phyloP scores from a whole-genome alignment of 2,888 invertebrate genomes.

The Drosophila infuscata region DNA sequence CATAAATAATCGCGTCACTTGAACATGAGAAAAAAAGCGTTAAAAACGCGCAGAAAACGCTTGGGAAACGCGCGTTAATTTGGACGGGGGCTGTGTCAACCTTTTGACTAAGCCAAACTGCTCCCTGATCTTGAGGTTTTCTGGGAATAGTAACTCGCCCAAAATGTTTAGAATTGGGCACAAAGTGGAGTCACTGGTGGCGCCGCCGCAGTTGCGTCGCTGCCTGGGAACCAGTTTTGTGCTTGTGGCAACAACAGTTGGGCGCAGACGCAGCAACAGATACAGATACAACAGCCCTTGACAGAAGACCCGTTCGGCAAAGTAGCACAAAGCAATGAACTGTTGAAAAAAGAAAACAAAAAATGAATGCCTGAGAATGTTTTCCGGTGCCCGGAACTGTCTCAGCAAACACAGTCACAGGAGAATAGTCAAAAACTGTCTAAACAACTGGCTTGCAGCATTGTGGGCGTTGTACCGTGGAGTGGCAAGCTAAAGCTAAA shows the following conservation, averaged over 20 bases:
- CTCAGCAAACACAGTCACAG: constrained; percentile 58
- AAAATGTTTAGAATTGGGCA: constrained; percentile 69
- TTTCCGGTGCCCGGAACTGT: constrained; percentile 65
- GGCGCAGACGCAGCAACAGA: constrained; percentile 22
- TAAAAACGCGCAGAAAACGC: constrained; percentile 29
- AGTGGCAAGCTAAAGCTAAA: constrained; percentile 16
- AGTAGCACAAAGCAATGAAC: constrained; percentile 79
- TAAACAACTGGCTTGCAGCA: constrained; percentile 38
- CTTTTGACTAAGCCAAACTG: constrained; percentile 23
- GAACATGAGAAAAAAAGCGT: constrained; percentile 9
- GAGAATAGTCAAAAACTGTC: constrained; percentile 41
- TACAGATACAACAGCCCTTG: constrained; percentile 57
- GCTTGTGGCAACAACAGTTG: constrained; percentile 59
- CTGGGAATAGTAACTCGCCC: constrained; percentile 57
- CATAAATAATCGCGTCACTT: constrained; percentile 51
- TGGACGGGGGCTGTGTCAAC: constrained; percentile 24
- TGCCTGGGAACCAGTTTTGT: constrained; percentile 71
- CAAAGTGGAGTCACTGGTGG: constrained; percentile 52
- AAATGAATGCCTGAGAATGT: constrained; percentile 66
- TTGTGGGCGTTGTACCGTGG: constrained; percentile 63
- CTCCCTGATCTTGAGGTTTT: constrained; percentile 33
- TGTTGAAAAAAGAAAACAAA: constrained; percentile 56
- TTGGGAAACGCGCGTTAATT: constrained; percentile 11
- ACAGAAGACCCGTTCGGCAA: constrained; percentile 65
- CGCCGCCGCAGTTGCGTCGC: constrained; percentile 49